Conservation (phyloP, 2,888 invertebrate species). For the Cephonodes hylas region DNA sequence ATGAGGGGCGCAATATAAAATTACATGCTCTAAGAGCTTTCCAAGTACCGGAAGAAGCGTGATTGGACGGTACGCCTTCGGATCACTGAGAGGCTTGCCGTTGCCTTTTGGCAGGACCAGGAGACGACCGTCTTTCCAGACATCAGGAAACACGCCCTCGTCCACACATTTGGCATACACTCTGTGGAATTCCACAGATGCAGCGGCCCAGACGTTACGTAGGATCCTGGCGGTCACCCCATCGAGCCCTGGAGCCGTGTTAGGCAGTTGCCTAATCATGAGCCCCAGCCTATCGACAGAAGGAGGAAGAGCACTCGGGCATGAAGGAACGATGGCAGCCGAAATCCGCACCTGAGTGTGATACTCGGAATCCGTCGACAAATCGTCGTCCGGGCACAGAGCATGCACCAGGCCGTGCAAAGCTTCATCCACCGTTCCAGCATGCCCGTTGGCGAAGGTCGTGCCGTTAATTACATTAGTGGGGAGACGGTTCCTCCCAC, state of each 20-base stretch:
- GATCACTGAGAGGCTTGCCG: conserved; percentile 24
- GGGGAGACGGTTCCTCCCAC: conserved; percentile 24
- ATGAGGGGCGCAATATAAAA: conserved; percentile 24
- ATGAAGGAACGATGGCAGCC: conserved; percentile 24
- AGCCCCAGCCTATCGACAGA: background rate
- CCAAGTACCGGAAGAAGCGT: conserved; percentile 35
- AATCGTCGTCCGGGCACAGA: conserved; percentile 37
- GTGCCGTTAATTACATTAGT: conserved; percentile 21
- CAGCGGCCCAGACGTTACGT: conserved; percentile 22
- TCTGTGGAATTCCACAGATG: conserved; percentile 16
- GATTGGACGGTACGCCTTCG: conserved; percentile 30
- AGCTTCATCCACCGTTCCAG: conserved; percentile 17
- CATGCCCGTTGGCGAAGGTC: conserved; percentile 7
- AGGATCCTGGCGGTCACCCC: conserved; percentile 27
- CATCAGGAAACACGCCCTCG: conserved; percentile 29
- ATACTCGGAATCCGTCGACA: conserved; percentile 17
- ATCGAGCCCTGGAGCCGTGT: conserved; percentile 21
- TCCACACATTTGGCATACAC: conserved; percentile 24
- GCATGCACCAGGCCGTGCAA: conserved; percentile 22
- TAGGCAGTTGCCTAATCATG: background rate
- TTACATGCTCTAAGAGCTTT: conserved; percentile 34
- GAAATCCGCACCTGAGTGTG: conserved; percentile 25
- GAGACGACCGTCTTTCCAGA: conserved; percentile 21
- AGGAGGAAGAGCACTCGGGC: conserved; percentile 20
- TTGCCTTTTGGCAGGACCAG: conserved; percentile 31